phyloP scores from a whole-genome alignment of 1,140 invertebrate species.

The Contarinia nasturtii region DNA sequence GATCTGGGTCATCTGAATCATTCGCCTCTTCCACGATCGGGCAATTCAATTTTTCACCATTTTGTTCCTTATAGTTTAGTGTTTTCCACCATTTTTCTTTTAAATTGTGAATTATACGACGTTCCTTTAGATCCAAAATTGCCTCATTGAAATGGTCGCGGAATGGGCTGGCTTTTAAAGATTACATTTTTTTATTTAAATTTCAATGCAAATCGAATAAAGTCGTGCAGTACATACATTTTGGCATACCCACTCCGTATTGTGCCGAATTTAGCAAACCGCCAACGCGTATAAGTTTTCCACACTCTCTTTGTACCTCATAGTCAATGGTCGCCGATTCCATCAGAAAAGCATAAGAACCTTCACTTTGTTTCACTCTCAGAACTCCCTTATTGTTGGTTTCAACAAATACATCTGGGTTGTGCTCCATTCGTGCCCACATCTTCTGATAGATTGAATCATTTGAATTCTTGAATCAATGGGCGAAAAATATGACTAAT shows the following conservation, averaged over 20 bases:
- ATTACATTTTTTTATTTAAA: no score
- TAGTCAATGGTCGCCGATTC: conserved; percentile 87
- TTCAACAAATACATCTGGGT: conserved; percentile 55
- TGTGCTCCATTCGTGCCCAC: conserved; percentile 54
- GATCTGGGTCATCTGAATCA: no score
- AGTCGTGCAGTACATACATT: conserved; percentile 12
- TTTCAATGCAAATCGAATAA: no score
- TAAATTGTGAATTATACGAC: no score
- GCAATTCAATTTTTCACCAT: no score
- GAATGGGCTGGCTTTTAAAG: no score
- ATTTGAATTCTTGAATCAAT: conserved; percentile 18
- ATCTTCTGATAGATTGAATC: conserved; percentile 28
- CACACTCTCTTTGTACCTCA: conserved; percentile 70
- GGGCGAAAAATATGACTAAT: background rate
- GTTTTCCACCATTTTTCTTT: no score
- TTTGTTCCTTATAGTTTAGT: no score
- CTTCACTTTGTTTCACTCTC: conserved; percentile 53
- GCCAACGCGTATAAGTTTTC: conserved; percentile 85
- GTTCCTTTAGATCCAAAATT: no score
- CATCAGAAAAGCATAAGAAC: conserved; percentile 86
- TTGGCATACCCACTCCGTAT: conserved; percentile 57
- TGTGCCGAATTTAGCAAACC: conserved; percentile 69
- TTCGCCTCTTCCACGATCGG: no score
- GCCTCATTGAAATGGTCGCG: no score
- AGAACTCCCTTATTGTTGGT: conserved; percentile 66